Percentiles rank a stretch among this genome's conserved stretches.
Conservation (phyloP, 1,140 invertebrate species). For the Calliopsis andreniformis region DNA sequence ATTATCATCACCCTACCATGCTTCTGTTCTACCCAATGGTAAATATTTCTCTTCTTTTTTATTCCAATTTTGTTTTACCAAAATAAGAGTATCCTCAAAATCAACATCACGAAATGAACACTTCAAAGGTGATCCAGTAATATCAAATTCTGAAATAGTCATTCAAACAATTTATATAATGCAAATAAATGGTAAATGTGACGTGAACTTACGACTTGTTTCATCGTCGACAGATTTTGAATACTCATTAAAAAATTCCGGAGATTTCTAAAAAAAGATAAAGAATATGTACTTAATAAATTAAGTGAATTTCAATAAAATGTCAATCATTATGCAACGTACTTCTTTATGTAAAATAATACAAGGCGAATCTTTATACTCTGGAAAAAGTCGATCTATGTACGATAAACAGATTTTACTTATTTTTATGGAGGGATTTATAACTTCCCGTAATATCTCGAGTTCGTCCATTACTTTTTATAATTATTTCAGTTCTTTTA, state of each 20-base stretch:
- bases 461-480: neutral
- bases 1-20: conserved; percentile 54
- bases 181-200: neutral
- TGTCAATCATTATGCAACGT: neutral
- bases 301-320: neutral
- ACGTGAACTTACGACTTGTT: conserved; percentile 1
- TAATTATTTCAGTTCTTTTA: neutral
- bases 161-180: conserved; percentile 2
- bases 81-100: conserved; percentile 61
- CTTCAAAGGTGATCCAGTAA: conserved; percentile 69
- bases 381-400: conserved; percentile 51
- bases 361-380: conserved; percentile 29
- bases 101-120: conserved; percentile 64
- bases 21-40: conserved; percentile 58
- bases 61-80: conserved; percentile 62
- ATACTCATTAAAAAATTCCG: neutral
- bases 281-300: neutral
- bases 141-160: conserved; percentile 54
- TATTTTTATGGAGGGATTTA: conserved; percentile 30
- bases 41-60: conserved; percentile 66
- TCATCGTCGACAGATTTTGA: neutral
- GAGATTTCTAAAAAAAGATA: conserved; percentile 9
- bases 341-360: conserved; percentile 51
- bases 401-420: conserved; percentile 41
- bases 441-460: neutral